phyloP scores from a whole-genome alignment of 2,888 invertebrate species.

The Morinoia aosen region DNA sequence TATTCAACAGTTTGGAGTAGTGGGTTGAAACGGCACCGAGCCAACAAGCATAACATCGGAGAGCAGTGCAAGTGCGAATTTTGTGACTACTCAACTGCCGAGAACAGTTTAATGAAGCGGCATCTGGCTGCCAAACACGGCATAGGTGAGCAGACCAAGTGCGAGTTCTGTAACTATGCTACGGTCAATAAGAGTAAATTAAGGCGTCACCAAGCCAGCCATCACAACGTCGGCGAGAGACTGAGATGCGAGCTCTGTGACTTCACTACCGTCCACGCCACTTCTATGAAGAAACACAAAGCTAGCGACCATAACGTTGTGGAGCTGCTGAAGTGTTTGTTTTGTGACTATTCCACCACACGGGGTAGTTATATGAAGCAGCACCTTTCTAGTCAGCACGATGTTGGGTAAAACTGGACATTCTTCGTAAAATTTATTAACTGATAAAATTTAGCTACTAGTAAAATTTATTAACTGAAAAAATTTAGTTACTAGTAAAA shows the following conservation, averaged over 20 bases:
- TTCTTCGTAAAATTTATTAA: no score
- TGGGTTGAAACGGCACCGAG: neutral
- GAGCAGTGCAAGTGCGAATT: neutral
- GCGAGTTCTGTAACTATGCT: neutral
- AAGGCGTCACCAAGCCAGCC: neutral
- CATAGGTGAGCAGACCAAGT: neutral
- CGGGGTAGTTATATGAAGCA: no score
- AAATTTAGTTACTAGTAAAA: no score
- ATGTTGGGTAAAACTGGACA: no score
- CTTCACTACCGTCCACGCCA: neutral
- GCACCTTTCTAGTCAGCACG: no score
- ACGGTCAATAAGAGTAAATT: neutral
- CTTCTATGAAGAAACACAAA: neutral
- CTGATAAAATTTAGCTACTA: no score
- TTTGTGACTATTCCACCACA: no score
- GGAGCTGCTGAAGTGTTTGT: no score
- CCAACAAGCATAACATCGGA: neutral
- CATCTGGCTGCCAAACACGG: neutral
- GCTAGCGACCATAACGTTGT: neutral
- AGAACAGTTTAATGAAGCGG: neutral
- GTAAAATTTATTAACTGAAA: no score
- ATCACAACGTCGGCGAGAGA: neutral
- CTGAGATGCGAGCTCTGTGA: no score
- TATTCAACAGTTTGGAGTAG: neutral
- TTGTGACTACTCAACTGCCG: neutral